Base-by-base conservation (phyloP, 1,140 invertebrate genomes). In the Heliconius hermathena region DNA sequence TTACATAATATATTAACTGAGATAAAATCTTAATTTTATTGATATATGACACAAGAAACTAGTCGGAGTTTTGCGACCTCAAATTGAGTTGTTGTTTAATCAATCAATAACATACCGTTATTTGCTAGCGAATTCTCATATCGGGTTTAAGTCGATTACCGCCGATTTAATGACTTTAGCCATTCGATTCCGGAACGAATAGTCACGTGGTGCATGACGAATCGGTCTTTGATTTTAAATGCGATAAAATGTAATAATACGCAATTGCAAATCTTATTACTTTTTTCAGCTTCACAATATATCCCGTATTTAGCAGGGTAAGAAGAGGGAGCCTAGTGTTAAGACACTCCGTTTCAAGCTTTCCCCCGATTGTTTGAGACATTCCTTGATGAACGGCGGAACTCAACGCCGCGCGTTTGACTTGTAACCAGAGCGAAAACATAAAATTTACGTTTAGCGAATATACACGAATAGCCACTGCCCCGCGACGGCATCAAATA, bases 151-250 rank as follows among this genome's bases (percentile, higher is more conserved):
- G 72, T 79, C 71, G 73, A 77, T 77, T 77, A 76, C 71, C 54
- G 72, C 26, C 60, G 20, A 81, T 81, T 83, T 81, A 77, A 78
- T 76, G 78, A 83, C 72, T 81, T 72, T 71, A 73, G 73, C 60
- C 78, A 77, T 41, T 54, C 74, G 77, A 80, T 78, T 79, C 82
- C 82, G 82, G 75, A 83, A 81, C 82, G 77, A 79, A 77, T 78
- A 73, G 73, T 77, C 77, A 46, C 72, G 57, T 81, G 71, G 74
- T 73, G 79, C 75, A 73, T 79, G 73, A 79, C 82, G 33, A 83
- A 83, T 83, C 75, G 74, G 18, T 49, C 41, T 60, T 75, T 80
- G 74, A 80, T 79, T 79, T 72, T 66, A 66, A 66, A 73, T 60
- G 74, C 74, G 33, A 54, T 81, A 74, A 66, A 66, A 26, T 29